phyloP scores from a whole-genome alignment of 2,797 vertebrate genomes.

The Macroramphosus scolopax region DNA sequence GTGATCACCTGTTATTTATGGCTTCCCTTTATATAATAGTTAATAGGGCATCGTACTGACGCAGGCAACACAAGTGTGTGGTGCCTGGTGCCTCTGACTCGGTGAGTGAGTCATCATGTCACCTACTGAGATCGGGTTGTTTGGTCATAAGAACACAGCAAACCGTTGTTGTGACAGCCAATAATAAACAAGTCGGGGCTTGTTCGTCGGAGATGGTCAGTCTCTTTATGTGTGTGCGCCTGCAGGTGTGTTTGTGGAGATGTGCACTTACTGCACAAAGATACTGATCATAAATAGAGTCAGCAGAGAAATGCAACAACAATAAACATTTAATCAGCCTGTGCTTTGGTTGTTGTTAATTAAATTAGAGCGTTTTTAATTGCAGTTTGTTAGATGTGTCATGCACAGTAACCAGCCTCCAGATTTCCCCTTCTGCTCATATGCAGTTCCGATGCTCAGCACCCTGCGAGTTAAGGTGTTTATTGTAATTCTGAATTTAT shows the following conservation, averaged over 20 bases:
- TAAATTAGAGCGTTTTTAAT: no score
- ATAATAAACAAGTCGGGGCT: conserved; percentile 36
- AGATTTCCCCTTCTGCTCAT: no score
- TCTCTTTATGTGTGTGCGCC: conserved; percentile 1
- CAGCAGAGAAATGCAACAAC: no score
- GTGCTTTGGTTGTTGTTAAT: no score
- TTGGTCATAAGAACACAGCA: conserved; percentile 65
- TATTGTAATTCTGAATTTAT: no score
- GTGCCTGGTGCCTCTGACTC: conserved; percentile 44
- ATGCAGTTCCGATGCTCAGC: no score
- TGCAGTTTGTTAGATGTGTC: no score
- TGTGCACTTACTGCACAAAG: no score
- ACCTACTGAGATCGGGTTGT: conserved; percentile 48
- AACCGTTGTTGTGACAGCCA: conserved; percentile 55
- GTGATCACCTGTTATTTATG: conserved; percentile 30
- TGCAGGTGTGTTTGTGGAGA: conserved; percentile 7
- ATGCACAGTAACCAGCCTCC: no score
- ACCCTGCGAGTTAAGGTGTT: no score
- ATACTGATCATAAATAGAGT: no score
- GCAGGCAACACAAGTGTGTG: conserved; percentile 46
- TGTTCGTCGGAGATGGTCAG: not conserved
- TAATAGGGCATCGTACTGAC: conserved; percentile 51
- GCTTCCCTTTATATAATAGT: conserved; percentile 42
- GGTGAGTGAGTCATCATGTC: conserved; percentile 61
- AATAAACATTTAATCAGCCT: no score